Percentiles rank a stretch among this genome's conserved stretches.
Conservation (phyloP, 2,888 invertebrate genomes). For the Scelioninae gen. 2 region DNA sequence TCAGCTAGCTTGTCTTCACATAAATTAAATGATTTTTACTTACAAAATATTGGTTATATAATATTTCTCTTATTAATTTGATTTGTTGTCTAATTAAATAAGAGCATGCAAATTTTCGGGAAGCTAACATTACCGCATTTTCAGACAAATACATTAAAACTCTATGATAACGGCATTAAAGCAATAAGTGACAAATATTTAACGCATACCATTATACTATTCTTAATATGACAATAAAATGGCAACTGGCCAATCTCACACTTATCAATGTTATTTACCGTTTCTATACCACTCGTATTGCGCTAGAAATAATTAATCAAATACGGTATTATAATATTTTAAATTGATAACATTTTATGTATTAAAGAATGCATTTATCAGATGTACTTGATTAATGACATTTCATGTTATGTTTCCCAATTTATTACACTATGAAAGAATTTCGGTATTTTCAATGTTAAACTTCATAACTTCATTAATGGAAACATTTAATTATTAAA, state of each 20-base stretch:
- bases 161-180: not conserved
- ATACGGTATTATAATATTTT: constrained; percentile 14
- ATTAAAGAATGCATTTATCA: not conserved
- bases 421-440: too few relatives aligned
- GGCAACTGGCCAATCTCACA: constrained; percentile 41
- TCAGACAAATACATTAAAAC: too few relatives aligned
- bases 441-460: not conserved
- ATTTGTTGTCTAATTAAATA: too few relatives aligned
- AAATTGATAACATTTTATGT: not conserved
- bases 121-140: too few relatives aligned
- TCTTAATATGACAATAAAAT: constrained; percentile 40
- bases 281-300: not conserved
- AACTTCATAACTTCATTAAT: too few relatives aligned
- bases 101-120: too few relatives aligned
- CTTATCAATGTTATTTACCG: constrained; percentile 39
- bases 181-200: constrained; percentile 26
- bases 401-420: not conserved
- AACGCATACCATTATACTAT: constrained; percentile 12
- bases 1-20: too few relatives aligned
- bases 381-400: not conserved
- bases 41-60: too few relatives aligned
- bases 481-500: too few relatives aligned
- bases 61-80: too few relatives aligned
- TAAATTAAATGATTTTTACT: too few relatives aligned
- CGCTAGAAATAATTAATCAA: constrained; percentile 28